phyloP scores from a whole-genome alignment of 2,113 vertebrate genomes.

The Castor canadensis region DNA sequence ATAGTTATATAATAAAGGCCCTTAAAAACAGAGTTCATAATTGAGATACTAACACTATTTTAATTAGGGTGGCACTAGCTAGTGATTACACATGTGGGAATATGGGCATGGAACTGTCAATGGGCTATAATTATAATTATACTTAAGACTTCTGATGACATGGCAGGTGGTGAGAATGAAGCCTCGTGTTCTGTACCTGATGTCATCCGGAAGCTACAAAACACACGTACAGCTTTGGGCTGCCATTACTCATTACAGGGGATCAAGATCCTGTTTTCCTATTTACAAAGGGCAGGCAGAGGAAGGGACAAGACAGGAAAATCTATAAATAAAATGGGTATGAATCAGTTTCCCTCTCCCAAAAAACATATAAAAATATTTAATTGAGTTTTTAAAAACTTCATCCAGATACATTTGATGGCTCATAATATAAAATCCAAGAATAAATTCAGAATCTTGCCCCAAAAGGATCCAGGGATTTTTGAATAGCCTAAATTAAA shows the following conservation, averaged over 20 bases:
- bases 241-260: slow-evolving; percentile 49
- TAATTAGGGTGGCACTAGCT: slow-evolving; percentile 53
- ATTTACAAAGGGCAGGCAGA: slow-evolving; percentile 49
- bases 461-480: neutral
- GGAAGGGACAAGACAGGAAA: slow-evolving; percentile 59
- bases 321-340: slow-evolving; percentile 54
- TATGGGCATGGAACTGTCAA: slow-evolving; percentile 33
- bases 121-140: slow-evolving; percentile 59
- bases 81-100: slow-evolving; percentile 58
- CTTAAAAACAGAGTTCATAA: slow-evolving; percentile 44
- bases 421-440: neutral
- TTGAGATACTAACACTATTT: slow-evolving; percentile 57
- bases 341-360: neutral
- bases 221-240: neutral
- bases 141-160: slow-evolving; percentile 49
- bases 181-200: neutral
- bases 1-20: slow-evolving; percentile 53
- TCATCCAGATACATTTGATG: neutral
- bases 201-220: slow-evolving; percentile 9
- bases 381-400: slow-evolving; percentile 8
- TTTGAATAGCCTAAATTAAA: slow-evolving; percentile 2
- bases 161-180: slow-evolving; percentile 46
- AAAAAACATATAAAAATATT: neutral
- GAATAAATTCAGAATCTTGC: slow-evolving; percentile 9
- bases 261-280: slow-evolving; percentile 61